Conservation (phyloP, 2,113 vertebrate species). For the Nesogale talazaci region DNA sequence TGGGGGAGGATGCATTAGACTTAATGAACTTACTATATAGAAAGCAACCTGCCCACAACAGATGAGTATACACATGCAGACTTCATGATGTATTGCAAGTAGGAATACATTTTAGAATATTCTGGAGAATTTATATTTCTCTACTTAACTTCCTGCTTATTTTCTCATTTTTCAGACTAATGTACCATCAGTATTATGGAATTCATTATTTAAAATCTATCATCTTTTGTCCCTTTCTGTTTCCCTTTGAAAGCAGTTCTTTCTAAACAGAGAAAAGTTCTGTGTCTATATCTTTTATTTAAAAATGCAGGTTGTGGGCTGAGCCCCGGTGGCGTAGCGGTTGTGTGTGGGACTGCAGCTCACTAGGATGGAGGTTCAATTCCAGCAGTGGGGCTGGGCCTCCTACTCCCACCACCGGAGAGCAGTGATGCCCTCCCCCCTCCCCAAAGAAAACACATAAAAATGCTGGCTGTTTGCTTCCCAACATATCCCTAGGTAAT, state of each 20-base stretch:
- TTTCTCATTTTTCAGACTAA: constrained; percentile 44
- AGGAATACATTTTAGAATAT: neutral
- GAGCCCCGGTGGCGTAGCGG: too few relatives aligned
- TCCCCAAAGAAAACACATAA: too few relatives aligned
- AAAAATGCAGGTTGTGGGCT: too few relatives aligned
- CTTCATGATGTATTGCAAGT: neutral
- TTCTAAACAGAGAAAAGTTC: constrained; percentile 2
- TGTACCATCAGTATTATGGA: constrained; percentile 37
- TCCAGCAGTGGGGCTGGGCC: too few relatives aligned
- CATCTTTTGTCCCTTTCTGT: constrained; percentile 54
- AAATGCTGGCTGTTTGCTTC: neutral
- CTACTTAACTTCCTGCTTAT: too few relatives aligned
- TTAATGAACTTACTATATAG: neutral
- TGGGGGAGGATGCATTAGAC: too few relatives aligned
- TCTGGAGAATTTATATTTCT: neutral
- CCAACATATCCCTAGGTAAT: constrained; percentile 62
- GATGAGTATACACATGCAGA: neutral
- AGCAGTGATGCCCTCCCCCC: too few relatives aligned
- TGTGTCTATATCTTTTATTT: constrained; percentile 18
- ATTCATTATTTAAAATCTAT: constrained; percentile 73
- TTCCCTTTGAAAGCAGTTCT: constrained; percentile 58
- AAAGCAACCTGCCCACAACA: neutral
- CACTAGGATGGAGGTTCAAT: too few relatives aligned
- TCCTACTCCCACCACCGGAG: too few relatives aligned
- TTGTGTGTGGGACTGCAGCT: too few relatives aligned